Conservation (phyloP, 92 coral and sea anemone species). For the Porites evermanni region DNA sequence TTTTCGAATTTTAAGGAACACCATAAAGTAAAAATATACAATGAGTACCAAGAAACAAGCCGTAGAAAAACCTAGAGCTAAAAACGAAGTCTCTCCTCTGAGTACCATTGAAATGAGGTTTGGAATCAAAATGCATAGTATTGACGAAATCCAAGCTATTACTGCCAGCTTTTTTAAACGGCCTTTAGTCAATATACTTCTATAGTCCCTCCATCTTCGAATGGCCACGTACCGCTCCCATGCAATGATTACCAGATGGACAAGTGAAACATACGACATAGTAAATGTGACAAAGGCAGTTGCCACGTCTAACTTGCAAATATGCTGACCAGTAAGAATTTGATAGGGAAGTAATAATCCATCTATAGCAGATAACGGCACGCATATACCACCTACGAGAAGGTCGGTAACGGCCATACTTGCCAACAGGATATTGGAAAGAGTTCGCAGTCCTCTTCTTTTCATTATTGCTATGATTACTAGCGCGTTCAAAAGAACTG, state of each 20-base stretch:
- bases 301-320: neutral
- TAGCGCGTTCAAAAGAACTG: neutral
- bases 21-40: neutral
- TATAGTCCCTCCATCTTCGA: neutral
- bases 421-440: neutral
- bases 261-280: neutral
- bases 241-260: neutral
- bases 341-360: neutral
- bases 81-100: neutral
- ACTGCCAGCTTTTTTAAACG: neutral
- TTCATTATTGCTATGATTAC: neutral
- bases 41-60: neutral
- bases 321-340: neutral
- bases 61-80: neutral
- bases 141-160: neutral
- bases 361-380: neutral
- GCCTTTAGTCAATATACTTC: neutral
- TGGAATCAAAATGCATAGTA: neutral
- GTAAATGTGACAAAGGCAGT: neutral
- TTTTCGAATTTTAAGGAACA: neutral
- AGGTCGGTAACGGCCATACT: slow-evolving; percentile 4
- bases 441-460: no score
- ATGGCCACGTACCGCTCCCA: no score
- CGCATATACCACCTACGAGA: neutral
- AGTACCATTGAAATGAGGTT: neutral